Base-by-base conservation (phyloP, 2,888 invertebrate genomes). In the Hofmannophila pseudospretella region DNA sequence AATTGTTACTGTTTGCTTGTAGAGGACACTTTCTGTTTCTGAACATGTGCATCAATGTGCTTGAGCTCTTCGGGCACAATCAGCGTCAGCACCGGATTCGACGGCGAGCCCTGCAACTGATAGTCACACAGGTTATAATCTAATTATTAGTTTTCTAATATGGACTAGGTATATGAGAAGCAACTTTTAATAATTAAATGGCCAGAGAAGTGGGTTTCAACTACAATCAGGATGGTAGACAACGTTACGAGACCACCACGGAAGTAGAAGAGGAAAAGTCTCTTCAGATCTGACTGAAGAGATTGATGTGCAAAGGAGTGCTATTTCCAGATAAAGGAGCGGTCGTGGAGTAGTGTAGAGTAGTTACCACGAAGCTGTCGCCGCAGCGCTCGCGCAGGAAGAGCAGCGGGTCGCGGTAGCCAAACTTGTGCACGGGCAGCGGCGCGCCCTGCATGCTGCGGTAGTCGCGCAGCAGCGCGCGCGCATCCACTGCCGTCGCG, bases 1-100 rank as follows among this genome's bases (percentile, higher is more conserved):
- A n/a, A n/a, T n/a, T n/a, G n/a, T 74, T 56, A 82, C 82, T 47
- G 43, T 59, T 69, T 84, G 0, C 47, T 45, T n/a, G 47, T 43
- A 8, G 61, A 39, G 5, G 73, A 47, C 2, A 59, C 19, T 50
- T 55, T 84, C 42, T 82, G 82, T 32, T 49, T 74, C 35, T 74
- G 75, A 0, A 85, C 82, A 61, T 78, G 70, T n/a, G 74, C 53
- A 43, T 85, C 82, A 43, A 86, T 82, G 39, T 86, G 85, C 45
- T 76, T 74, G 28, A 81, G 46, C 4, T 65, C 44, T 1, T 84
- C 73, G 0, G 79, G 67, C 1, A 84, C 78, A 40, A 84, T 84
- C 11, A 80, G 54, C 1, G 73, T 80, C 10, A 86, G 48, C 3
- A 60, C 46, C 1, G 85, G 84, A 39, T 86, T 82, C 7, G 34